Base-by-base conservation (phyloP, 2,113 vertebrate species). In the Aptenodytes patagonicus region DNA sequence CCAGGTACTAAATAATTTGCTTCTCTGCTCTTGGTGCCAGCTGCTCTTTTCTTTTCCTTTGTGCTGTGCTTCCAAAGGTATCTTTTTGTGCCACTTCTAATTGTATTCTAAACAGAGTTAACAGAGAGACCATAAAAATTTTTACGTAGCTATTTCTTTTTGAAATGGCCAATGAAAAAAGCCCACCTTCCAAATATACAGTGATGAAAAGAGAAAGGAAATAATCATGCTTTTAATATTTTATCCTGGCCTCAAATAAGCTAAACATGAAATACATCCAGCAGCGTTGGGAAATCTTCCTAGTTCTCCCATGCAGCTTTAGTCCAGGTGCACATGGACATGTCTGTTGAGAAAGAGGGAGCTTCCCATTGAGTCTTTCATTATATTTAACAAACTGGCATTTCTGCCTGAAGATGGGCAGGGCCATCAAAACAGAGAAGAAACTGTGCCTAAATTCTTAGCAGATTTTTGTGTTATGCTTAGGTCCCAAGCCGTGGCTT, bases 1-100 rank as follows among this genome's bases (percentile, higher is more conserved):
- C 62, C 84, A 95, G 94, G 83, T 96, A 95, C 91, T 93, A 95
- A 95, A 92, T 95, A 71, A 97, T 97, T 93, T 95, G 92, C 65
- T 95, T 72, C 80, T 89, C 70, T 91, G 72, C 86, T 92, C 68
- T 89, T 49, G 49, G 36, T 93, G 84, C 81, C 95, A 95, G 93
- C 87, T 97, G 94, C 95, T 96, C 95, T 95, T 95, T 95, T 93
- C 40, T 95, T 90, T 92, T 71, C 64, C 69, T 79, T 96, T 92
- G 77, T 94, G 49, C 87, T 90, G 15, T 76, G 81, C 78, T 94
- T 93, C 70, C 44, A 46, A 79, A 96, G 65, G 83, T 90, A 70
- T 71, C 72, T 79, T 77, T 87, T 66, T 76, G 77, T 77, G 82
- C 57, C 49, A 7, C 91, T 89, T 62, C 69, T 82, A 87, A 91